Evolutionary conservation across 2,888 invertebrate species (phyloP).

Genomic region (Hetaerina titia): DNA sequence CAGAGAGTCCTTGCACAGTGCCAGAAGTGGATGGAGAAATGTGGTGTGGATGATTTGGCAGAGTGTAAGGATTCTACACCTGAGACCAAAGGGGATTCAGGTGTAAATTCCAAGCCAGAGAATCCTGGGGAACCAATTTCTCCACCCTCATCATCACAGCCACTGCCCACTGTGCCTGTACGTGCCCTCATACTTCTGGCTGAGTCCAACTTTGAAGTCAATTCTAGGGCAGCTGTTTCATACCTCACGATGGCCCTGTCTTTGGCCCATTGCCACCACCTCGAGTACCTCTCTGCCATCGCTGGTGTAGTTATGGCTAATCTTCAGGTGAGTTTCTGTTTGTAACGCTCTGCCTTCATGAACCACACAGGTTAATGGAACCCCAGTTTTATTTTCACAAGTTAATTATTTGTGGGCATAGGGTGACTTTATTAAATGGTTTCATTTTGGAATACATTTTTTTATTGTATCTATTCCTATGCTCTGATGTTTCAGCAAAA

Average conservation of each 20-base stretch:
- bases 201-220: conserved; percentile 78
- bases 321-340: conserved; percentile 79
- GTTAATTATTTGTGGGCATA: too few relatives aligned
- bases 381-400: too few relatives aligned
- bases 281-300: conserved; percentile 87
- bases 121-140: conserved; percentile 78
- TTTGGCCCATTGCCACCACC: conserved; percentile 85
- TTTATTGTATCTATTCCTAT: too few relatives aligned
- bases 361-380: conserved; percentile 21
- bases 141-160: conserved; percentile 30
- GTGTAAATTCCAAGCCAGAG: conserved; percentile 78
- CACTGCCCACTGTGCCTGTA: conserved; percentile 79
- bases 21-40: conserved; percentile 76
- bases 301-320: conserved; percentile 90
- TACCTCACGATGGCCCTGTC: conserved; percentile 85
- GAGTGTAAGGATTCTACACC: conserved; percentile 72
- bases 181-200: conserved; percentile 85
- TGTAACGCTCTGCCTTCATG: conserved; percentile 63
- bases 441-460: too few relatives aligned
- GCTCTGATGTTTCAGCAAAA: too few relatives aligned
- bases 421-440: too few relatives aligned
- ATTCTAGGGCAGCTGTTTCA: conserved; percentile 77
- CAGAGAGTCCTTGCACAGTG: conserved; percentile 76
- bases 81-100: conserved; percentile 79
- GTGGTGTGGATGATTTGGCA: conserved; percentile 71